These are phyloP conservation scores for Adelognathus sp. DNA, from an alignment of 2,888 invertebrate species.

Conservation along the genomic window DNA sequence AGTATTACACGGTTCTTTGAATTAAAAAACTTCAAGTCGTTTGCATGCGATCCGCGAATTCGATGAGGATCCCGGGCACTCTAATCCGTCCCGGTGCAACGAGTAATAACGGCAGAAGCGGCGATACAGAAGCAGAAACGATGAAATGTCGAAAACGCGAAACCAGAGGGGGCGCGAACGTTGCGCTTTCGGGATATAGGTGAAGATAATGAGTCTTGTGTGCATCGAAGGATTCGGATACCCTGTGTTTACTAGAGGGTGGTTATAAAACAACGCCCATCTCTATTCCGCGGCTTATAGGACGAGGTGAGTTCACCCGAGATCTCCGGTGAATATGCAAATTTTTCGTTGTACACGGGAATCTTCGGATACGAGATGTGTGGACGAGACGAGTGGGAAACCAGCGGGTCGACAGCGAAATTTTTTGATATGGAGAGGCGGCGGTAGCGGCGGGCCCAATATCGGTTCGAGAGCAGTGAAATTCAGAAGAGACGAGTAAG, in stretches of 20 bases:
- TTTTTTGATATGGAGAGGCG: constrained; percentile 16
- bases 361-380: not conserved
- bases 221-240: constrained; percentile 69
- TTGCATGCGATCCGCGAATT: constrained; percentile 54
- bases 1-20: constrained; percentile 21
- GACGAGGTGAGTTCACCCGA: constrained; percentile 31
- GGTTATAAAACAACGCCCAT: constrained; percentile 51
- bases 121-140: constrained; percentile 53
- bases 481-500: too few species aligned
- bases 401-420: not conserved
- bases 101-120: constrained; percentile 18
- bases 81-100: constrained; percentile 45
- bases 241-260: constrained; percentile 75
- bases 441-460: not conserved
- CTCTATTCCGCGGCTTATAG: constrained; percentile 42
- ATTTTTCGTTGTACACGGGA: constrained; percentile 43
- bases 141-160: constrained; percentile 64
- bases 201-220: constrained; percentile 69
- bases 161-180: constrained; percentile 41
- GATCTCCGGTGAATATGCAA: constrained; percentile 49
- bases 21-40: constrained; percentile 41
- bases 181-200: constrained; percentile 42
- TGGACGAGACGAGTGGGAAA: constrained; percentile 38
- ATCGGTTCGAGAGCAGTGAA: not conserved
- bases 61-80: constrained; percentile 39